phyloP scores from a whole-genome alignment of 2,888 invertebrate species.

The Eristalinus sepulchralis region DNA sequence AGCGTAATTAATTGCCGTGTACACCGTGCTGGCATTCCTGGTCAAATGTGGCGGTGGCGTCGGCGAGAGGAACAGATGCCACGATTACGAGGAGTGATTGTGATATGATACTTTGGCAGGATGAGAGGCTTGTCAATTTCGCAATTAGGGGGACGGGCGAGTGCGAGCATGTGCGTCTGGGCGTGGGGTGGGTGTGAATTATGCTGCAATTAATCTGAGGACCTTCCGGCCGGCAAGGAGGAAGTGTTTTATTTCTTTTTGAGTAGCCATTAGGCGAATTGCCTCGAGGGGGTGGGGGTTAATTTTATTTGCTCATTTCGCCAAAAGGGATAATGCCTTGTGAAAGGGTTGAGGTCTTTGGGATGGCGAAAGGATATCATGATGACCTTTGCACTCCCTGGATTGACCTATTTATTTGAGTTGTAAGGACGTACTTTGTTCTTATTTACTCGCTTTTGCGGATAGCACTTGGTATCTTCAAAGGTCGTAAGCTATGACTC shows the following conservation, averaged over 20 bases:
- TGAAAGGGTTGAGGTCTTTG: not conserved
- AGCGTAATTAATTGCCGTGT: conserved; percentile 40
- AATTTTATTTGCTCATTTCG: not conserved
- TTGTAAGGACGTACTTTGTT: no score
- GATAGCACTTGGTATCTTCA: no score
- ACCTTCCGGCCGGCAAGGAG: not conserved
- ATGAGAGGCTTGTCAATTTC: conserved; percentile 28
- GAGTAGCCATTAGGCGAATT: not conserved
- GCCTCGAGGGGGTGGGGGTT: not conserved
- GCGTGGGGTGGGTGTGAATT: conserved; percentile 28
- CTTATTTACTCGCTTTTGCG: no score
- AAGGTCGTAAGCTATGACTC: no score
- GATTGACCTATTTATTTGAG: not conserved
- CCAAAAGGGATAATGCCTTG: not conserved
- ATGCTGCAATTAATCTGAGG: conserved; percentile 42
- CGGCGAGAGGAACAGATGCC: conserved; percentile 17
- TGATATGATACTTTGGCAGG: conserved; percentile 9
- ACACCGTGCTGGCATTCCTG: not conserved
- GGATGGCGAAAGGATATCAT: not conserved
- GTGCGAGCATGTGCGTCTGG: not conserved
- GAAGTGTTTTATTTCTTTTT: conserved; percentile 21
- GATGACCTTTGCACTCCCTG: not conserved
- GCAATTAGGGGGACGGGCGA: conserved; percentile 31
- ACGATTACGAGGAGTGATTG: conserved; percentile 19
- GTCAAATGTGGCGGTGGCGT: not conserved